Base-by-base conservation (phyloP, 1,140 invertebrate species). In the Varroa destructor region DNA sequence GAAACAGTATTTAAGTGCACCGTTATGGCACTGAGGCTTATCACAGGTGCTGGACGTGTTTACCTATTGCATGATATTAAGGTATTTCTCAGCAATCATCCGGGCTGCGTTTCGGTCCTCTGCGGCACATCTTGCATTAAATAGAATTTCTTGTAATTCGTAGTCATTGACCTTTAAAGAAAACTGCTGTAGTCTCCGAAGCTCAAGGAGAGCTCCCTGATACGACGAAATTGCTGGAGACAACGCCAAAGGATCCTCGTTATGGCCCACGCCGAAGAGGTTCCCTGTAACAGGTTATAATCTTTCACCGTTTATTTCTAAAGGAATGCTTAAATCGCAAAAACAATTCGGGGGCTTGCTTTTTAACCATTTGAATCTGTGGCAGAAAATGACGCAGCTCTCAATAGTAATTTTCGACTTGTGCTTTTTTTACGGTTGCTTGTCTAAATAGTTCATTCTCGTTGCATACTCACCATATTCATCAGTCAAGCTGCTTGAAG, bases 31-130 rank as follows among this genome's bases (percentile, higher is more conserved):
- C 25, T 25, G 25, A 25, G 25, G 25, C 25, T 25, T 25, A 25
- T 25, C 25, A 25, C 25, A 25, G 25, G 25, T 25, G 25, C 25
- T 25, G 25, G 25, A 25, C 25, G 25, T 25, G 25, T 51, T 8
- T 51, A 8, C 46, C 46, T 51, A 14, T 40, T 67, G 46, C 14
- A 67, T 40, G 10, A 67, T 40, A 8, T 40, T 67, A 46, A 67
- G 61, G 46, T 67, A 67, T 67, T 67, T 67, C 37, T 67, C 61
- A 2, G 61, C 61, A 12, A 67, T 46, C 61, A 67, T 37, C 61
- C 61, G 61, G 12, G 61, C 61, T 10, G 61, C 61, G 36, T 37
- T 67, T 40, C 61, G 61, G 46, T 67, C 61, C 37, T 67, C 61
- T 2, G 61, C 61, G 8, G 61, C 61, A 40, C 61, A 67, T 5